phyloP scores from a whole-genome alignment of 1,140 invertebrate genomes.

The Camponotus floridanus region DNA sequence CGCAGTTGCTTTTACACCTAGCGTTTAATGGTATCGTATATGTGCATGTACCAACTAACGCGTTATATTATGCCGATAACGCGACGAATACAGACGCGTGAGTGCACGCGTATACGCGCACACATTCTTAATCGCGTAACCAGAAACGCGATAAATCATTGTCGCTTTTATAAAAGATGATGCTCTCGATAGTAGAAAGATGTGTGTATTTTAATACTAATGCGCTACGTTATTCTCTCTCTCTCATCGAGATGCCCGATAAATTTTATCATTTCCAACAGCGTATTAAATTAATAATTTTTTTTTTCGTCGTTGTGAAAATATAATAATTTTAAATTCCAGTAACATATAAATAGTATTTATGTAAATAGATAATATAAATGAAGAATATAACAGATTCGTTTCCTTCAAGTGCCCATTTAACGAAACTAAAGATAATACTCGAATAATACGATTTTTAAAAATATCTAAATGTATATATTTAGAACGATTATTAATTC shows the following conservation, averaged over 20 bases:
- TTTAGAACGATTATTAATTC: constrained; percentile 16
- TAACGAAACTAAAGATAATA: neutral
- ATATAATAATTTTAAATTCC: neutral
- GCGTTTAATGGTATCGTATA: constrained; percentile 14
- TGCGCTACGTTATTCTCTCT: neutral
- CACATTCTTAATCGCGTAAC: constrained; percentile 53
- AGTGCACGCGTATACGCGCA: neutral
- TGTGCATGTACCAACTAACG: neutral
- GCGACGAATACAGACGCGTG: neutral
- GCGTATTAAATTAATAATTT: neutral
- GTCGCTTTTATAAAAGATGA: constrained; percentile 3
- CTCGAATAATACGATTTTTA: neutral
- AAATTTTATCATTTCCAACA: neutral
- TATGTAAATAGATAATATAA: neutral
- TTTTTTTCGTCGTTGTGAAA: neutral
- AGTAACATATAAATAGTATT: constrained; percentile 10
- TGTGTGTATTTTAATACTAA: neutral
- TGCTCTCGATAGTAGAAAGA: neutral
- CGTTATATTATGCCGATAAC: constrained; percentile 26
- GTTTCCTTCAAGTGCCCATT: neutral
- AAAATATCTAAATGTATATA: constrained; percentile 2
- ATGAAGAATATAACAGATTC: no score
- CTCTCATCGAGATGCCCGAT: neutral
- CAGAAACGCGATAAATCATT: constrained; percentile 60
- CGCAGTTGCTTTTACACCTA: constrained; percentile 44